Evolutionary conservation across 1,140 invertebrate species (phyloP).

Genomic region (Cephus cinctus): DNA sequence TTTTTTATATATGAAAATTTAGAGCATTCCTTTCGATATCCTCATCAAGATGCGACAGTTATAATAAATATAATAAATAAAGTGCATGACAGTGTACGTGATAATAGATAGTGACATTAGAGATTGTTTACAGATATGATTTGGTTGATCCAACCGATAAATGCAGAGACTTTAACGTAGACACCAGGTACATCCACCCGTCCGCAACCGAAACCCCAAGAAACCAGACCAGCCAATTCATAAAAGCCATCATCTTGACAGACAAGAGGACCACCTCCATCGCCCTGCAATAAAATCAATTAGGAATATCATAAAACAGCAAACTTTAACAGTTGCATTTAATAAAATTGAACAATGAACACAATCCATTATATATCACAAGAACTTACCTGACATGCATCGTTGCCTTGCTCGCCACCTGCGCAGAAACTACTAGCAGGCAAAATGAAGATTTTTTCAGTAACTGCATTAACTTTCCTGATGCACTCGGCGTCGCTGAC

Average conservation of each 20-base stretch:
- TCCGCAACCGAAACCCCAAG: constrained; percentile 91
- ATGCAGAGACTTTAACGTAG: constrained; percentile 91
- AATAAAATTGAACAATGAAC: constrained; percentile 10
- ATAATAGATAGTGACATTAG: constrained; percentile 45
- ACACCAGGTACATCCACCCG: constrained; percentile 86
- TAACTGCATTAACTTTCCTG: constrained; percentile 89
- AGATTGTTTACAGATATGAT: constrained; percentile 94
- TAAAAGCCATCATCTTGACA: constrained; percentile 92
- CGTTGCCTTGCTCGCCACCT: constrained; percentile 87
- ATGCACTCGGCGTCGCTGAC: constrained; percentile 91
- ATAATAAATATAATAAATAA: constrained; percentile 2
- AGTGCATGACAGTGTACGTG: too few relatives aligned
- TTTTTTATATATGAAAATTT: neutral
- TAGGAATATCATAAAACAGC: neutral
- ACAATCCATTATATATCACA: neutral
- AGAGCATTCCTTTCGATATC: neutral
- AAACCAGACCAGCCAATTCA: constrained; percentile 86
- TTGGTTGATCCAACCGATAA: constrained; percentile 96
- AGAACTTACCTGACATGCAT: constrained; percentile 81
- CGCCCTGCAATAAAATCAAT: constrained; percentile 64
- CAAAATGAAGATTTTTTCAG: constrained; percentile 90
- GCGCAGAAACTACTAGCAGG: constrained; percentile 92
- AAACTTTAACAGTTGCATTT: constrained; percentile 10
- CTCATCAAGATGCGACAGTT: constrained; percentile 11
- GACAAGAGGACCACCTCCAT: constrained; percentile 87